A percentile compares a stretch with the other conserved stretches of the same genome.
Conservation (phyloP, 2,113 vertebrate species). For the Zosterops japonicus region DNA sequence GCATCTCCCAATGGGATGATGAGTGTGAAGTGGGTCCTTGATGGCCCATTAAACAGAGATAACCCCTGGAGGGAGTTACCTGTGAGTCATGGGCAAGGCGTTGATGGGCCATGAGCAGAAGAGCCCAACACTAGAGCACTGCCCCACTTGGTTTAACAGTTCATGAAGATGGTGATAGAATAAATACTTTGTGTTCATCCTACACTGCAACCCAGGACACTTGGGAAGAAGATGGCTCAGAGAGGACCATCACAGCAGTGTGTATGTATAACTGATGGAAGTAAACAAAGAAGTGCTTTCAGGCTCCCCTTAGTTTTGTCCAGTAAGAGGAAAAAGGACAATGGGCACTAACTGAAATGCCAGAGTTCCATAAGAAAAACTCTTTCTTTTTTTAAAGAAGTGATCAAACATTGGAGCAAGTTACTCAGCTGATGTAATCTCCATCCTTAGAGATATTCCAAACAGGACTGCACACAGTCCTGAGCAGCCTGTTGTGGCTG, state of each 20-base stretch:
- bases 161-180: too few relatives aligned
- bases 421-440: not conserved
- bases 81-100: too few relatives aligned
- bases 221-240: not conserved
- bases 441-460: not conserved
- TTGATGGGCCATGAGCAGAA: too few relatives aligned
- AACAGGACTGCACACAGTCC: not conserved
- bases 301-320: not conserved
- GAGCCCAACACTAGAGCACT: too few relatives aligned
- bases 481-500: not conserved
- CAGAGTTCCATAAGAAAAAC: not conserved
- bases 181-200: too few relatives aligned
- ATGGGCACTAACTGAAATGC: not conserved
- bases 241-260: not conserved
- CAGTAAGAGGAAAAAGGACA: not conserved
- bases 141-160: too few relatives aligned
- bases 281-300: not conserved
- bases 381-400: not conserved
- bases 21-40: too few relatives aligned
- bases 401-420: not conserved
- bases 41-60: too few relatives aligned
- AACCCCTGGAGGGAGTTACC: too few relatives aligned
- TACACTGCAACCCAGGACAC: too few relatives aligned
- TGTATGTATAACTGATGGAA: not conserved
- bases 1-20: too few relatives aligned